Evolutionary conservation across 1,140 invertebrate species (phyloP), one percentile per base, ranked within the genome.

Genomic region (Thaumetopoea pityocampa): DNA sequence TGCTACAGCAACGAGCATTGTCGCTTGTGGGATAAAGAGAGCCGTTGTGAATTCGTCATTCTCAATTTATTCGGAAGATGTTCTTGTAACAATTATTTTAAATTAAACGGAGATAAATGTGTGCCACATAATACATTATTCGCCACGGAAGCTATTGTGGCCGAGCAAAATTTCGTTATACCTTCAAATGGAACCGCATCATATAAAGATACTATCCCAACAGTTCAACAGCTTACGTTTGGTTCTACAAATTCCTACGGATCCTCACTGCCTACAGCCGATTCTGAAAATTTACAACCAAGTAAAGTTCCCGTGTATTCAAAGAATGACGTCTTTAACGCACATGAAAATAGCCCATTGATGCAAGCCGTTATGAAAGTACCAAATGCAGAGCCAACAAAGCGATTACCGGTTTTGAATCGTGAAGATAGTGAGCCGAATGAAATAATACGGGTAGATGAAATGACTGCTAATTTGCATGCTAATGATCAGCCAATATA

Each of bases 1-100:
- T 97, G 95, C 68, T 95, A 96, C 77, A 95, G 92, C 62, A 93
- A 96, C 66, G 90, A 91, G 24, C 94, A 96, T 67, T 97, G 95
- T 70, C 89, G 90, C 36, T 87, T 96, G 45, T 94, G 92, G 87
- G 92, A 94, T 52, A 88, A 87, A 27, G 90, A 94, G 52, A 94
- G 92, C 30, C 92, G 94, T 58, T 97, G 95, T 45, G 93, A 96
- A 71, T 96, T 93, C 68, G 87, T 96, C 3, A 94, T 97, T 48
- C 94, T 93, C 5, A 92, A 95, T 73, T 88, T 96, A 3, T 95
- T 96, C 64, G 95, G 95, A 24, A 89, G 93, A 64, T 97, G 95
- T 65, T 89, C 92, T 36, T 97, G 94, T 68, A 92, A 90, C 42
- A 85, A 89, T 1, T 89, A 89, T 10, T 90, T 89, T 66, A 88